These are phyloP conservation scores for Eristalinus sepulchralis DNA, from an alignment of 2,888 invertebrate genomes.

Conservation along the genomic window DNA sequence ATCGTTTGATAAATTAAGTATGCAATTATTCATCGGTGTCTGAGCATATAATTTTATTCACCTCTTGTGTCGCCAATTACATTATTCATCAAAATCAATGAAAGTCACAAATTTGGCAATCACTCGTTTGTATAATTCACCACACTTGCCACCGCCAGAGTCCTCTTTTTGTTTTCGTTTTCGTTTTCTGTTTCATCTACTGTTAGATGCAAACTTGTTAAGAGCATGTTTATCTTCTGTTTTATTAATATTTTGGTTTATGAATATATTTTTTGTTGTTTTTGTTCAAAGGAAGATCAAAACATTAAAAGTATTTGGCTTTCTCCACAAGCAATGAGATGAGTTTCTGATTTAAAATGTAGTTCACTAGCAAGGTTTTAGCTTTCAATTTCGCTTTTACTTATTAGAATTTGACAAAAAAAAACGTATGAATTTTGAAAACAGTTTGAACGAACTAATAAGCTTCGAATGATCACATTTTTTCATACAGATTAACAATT, in stretches of 20 bases:
- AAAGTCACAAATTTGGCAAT: conserved; percentile 6
- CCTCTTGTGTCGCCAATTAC: neutral
- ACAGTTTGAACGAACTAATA: neutral
- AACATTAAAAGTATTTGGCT: conserved; percentile 27
- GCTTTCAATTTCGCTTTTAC: conserved; percentile 32
- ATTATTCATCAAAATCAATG: conserved; percentile 11
- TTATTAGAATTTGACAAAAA: neutral
- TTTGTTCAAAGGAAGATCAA: neutral
- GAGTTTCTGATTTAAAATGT: conserved; percentile 4
- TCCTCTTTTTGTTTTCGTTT: neutral
- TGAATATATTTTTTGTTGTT: neutral
- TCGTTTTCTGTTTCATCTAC: neutral
- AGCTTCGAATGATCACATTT: neutral
- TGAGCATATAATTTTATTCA: neutral
- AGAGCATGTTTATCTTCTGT: conserved; percentile 1
- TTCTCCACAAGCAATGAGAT: conserved; percentile 43
- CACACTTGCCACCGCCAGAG: neutral
- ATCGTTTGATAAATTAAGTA: neutral
- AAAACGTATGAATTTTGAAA: neutral
- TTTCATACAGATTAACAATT: neutral
- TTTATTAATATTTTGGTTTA: neutral
- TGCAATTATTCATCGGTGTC: neutral
- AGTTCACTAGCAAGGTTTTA: conserved; percentile 12
- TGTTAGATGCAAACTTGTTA: neutral
- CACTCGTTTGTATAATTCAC: neutral